These are phyloP conservation scores for Cephus spinipes DNA, from an alignment of 2,888 invertebrate species.

Conservation along the genomic window DNA sequence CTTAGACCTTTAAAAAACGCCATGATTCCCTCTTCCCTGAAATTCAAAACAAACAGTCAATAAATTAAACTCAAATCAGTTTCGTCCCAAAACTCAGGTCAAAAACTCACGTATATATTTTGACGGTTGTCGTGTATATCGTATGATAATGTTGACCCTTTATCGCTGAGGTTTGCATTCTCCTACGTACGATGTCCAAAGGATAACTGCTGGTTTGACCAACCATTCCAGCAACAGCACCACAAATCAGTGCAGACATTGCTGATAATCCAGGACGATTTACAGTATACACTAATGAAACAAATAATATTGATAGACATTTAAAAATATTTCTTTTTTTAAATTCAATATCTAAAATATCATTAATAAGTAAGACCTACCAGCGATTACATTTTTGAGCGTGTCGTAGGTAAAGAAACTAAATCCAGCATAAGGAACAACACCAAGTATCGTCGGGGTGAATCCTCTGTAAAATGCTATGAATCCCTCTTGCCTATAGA, in stretches of 20 bases:
- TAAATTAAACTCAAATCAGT: constrained; percentile 5
- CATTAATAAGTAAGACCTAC: constrained; percentile 66
- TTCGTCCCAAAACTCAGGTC: background rate
- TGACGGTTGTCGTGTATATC: constrained; percentile 75
- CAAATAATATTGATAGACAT: background rate
- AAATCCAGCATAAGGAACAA: constrained; percentile 96
- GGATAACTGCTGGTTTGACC: constrained; percentile 98
- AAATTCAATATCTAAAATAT: background rate
- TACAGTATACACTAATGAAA: constrained; percentile 51
- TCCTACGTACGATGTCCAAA: constrained; percentile 88
- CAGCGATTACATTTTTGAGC: constrained; percentile 82
- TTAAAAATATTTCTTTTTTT: background rate
- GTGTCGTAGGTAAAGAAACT: constrained; percentile 98
- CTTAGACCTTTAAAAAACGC: constrained; percentile 99
- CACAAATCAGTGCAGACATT: constrained; percentile 80
- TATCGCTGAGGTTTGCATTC: constrained; percentile 76
- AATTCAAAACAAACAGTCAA: constrained; percentile 32
- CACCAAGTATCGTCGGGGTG: constrained; percentile 90
- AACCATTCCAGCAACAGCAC: constrained; percentile 91
- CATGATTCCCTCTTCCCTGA: constrained; percentile 87
- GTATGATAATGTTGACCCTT: constrained; percentile 69
- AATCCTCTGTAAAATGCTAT: constrained; percentile 86
- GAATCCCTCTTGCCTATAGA: constrained; percentile 83
- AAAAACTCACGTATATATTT: constrained; percentile 76
- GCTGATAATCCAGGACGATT: constrained; percentile 64